Conservation (phyloP, 2,888 invertebrate genomes). For the Melipona bicolor region DNA sequence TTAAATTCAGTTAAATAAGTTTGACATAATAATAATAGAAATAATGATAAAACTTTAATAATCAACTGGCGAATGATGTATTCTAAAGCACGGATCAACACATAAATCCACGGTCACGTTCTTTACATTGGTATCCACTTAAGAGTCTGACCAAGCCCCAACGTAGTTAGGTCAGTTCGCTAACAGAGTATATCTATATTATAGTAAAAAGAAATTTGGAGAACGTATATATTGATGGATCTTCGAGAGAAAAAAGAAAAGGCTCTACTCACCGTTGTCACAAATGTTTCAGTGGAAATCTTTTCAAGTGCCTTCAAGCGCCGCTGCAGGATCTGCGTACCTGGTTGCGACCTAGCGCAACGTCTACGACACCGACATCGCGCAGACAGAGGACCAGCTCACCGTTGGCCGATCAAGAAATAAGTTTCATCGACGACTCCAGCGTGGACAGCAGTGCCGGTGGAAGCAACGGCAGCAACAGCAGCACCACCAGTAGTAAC, state of each 20-base stretch:
- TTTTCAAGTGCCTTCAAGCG: conserved; percentile 87
- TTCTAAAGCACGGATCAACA: too few species aligned
- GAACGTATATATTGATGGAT: too few species aligned
- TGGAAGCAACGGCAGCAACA: conserved; percentile 53
- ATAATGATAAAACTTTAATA: too few species aligned
- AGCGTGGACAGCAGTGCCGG: conserved; percentile 68
- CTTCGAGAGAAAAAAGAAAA: background rate
- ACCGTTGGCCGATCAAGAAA: conserved; percentile 77
- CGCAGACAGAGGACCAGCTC: conserved; percentile 77
- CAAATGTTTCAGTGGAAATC: conserved; percentile 84
- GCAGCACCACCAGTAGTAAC: conserved; percentile 66
- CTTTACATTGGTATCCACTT: too few species aligned
- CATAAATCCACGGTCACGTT: too few species aligned
- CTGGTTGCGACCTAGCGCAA: conserved; percentile 85
- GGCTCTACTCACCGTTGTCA: background rate
- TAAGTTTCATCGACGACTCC: conserved; percentile 82
- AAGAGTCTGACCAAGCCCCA: background rate
- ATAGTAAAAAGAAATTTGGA: too few species aligned
- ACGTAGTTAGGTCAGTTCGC: background rate
- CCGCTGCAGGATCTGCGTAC: conserved; percentile 86
- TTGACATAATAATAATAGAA: too few species aligned
- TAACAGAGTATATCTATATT: background rate
- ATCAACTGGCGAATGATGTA: too few species aligned
- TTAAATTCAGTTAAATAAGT: too few species aligned
- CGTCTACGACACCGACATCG: conserved; percentile 61